Base-by-base conservation (phyloP, 2,113 vertebrate species). In the Daubentonia madagascariensis region DNA sequence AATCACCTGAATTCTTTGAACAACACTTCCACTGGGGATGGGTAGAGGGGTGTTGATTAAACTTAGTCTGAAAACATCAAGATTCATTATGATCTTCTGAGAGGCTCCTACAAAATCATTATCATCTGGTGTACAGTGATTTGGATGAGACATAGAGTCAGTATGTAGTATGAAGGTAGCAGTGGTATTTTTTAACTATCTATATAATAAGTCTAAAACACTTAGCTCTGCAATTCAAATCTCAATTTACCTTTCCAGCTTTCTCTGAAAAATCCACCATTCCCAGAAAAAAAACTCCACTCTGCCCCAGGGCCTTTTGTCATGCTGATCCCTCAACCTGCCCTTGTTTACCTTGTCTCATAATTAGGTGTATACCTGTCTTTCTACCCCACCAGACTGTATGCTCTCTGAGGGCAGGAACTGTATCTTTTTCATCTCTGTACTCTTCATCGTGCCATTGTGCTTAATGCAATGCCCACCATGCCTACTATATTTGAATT, bases 231-330 rank as follows among this genome's bases (percentile, higher is more conserved):
- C 18, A 32, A 52, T 43, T 79, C 37, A 90, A 95, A 78, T 40
- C 40, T 84, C 57, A 83, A 73, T 37, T 35, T 52, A 20, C 35
- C 30, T 80, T 79, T 87, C 10, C 25, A 63, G 28, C 25, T 87
- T 54, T 76, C 57, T 75, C 80, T 91, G 83, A 96, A 96, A 93
- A 91, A 30, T 30, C 25, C 43, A n/a, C 45, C 48, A 48, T 93
- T 89, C 45, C n/a, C 78, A 76, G 72, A 40, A 45, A 43, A 52
- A 25, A 16, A 28, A 68, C 3, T 20, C 67, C 30, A 73, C 35
- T 70, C 32, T 73, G 23, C 6, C 59, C 45, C 3, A 5, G 43
- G 14, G 52, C 17, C n/a, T 76, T 75, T 67, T 54, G 52, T 81
- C 72, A 81, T 20, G 37, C 9, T 1, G 2, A 43, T 35, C 1